Evolutionary conservation across 2,888 invertebrate species (phyloP).

Genomic region (Dyspetes luteomarginatus): DNA sequence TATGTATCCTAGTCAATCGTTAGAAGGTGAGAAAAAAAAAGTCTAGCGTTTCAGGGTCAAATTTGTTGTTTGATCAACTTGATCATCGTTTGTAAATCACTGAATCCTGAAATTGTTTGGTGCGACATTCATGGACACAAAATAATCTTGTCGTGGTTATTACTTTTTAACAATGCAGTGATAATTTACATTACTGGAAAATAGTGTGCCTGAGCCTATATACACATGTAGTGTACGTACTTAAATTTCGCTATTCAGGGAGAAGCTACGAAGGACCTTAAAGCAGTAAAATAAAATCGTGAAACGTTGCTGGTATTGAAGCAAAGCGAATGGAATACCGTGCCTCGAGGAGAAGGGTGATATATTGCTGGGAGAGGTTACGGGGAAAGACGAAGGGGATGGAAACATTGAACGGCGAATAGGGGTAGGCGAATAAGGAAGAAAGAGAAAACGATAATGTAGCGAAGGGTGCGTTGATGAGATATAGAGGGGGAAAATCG

Average conservation of each 20-base stretch:
- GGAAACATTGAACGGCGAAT: constrained; percentile 9
- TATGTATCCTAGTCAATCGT: too few species aligned
- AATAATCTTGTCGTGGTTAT: background rate
- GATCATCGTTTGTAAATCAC: background rate
- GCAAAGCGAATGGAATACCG: background rate
- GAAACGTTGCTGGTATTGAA: background rate
- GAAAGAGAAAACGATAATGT: constrained; percentile 10
- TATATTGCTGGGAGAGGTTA: background rate
- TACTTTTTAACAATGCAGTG: background rate
- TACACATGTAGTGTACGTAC: too few species aligned
- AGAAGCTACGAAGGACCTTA: background rate
- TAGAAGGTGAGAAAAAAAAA: background rate
- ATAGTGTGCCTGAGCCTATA: too few species aligned
- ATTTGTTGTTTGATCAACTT: background rate
- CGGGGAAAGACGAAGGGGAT: constrained; percentile 1
- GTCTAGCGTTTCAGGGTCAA: too few species aligned
- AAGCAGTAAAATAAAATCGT: background rate
- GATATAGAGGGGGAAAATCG: background rate
- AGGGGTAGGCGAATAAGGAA: background rate
- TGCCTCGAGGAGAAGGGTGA: background rate
- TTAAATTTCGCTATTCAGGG: too few species aligned
- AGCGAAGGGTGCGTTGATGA: constrained; percentile 10
- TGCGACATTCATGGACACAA: background rate
- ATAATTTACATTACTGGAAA: too few species aligned
- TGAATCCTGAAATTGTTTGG: background rate